Evolutionary conservation across 2,888 invertebrate species (phyloP).

Genomic region (Ectemnius lituratus): DNA sequence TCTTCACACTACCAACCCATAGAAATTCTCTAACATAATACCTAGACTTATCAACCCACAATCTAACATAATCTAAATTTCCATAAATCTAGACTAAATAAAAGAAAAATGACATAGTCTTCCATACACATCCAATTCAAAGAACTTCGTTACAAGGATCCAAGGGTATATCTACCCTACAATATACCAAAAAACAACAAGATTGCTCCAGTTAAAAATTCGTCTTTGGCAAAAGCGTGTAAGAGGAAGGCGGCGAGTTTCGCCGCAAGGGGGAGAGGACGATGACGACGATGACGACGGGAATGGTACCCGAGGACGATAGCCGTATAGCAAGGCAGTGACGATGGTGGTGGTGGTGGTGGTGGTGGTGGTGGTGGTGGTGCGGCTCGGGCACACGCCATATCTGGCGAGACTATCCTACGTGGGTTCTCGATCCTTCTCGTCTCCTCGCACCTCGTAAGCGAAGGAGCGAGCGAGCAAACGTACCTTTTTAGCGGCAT

Average conservation of each 20-base stretch:
- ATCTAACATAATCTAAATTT: no score
- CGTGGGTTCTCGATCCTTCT: slow-evolving; percentile 70
- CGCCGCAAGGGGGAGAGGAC: slow-evolving; percentile 28
- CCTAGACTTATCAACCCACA: no score
- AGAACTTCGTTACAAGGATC: no score
- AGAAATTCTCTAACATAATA: no score
- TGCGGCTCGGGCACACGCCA: slow-evolving; percentile 71
- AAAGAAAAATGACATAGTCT: no score
- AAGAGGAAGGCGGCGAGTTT: slow-evolving; percentile 3
- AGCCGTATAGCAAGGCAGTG: slow-evolving; percentile 28
- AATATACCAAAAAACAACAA: no score
- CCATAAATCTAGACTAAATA: no score
- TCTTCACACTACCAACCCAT: no score
- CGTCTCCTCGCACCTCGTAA: slow-evolving; percentile 40
- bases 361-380: slow-evolving; percentile 61
- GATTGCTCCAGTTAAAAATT: neutral
- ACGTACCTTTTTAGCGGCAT: slow-evolving; percentile 76
- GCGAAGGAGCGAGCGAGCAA: slow-evolving; percentile 63
- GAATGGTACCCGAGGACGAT: slow-evolving; percentile 22
- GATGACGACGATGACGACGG: slow-evolving; percentile 46
- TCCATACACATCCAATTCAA: no score
- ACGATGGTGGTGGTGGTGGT: slow-evolving; percentile 22
- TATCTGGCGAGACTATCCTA: slow-evolving; percentile 76
- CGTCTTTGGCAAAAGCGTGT: neutral
- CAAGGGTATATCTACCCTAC: no score